phyloP scores from a whole-genome alignment of 2,888 invertebrate species.

The Dastarcus helophoroides region DNA sequence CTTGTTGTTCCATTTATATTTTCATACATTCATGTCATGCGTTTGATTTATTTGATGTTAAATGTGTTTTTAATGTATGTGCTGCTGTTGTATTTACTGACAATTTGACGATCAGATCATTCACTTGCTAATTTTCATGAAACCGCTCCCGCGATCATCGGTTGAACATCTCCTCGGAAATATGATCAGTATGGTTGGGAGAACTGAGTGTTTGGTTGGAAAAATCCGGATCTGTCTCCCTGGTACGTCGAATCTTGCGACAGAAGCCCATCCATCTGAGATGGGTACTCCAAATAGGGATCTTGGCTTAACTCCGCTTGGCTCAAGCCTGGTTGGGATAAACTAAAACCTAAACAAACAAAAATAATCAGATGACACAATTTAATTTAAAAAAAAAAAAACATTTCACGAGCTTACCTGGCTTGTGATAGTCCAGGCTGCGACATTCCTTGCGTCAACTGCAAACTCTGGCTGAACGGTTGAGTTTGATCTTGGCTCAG shows the following conservation, averaged over 20 bases:
- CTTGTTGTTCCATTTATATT: constrained; percentile 8
- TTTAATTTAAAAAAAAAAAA: too few species aligned
- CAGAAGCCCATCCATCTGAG: constrained; percentile 88
- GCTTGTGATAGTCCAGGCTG: constrained; percentile 62
- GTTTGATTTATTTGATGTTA: too few species aligned
- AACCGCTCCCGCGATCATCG: constrained; percentile 34
- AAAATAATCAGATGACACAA: constrained; percentile 18
- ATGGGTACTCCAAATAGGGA: constrained; percentile 77
- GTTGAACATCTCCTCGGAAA: constrained; percentile 26
- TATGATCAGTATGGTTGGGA: constrained; percentile 55
- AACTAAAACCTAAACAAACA: constrained; percentile 54
- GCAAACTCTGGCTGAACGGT: constrained; percentile 55
- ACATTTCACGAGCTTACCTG: too few species aligned
- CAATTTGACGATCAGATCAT: constrained; percentile 31
- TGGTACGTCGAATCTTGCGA: constrained; percentile 62
- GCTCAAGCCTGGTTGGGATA: constrained; percentile 56
- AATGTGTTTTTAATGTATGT: too few species aligned
- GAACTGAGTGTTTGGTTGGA: constrained; percentile 52
- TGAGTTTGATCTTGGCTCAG: constrained; percentile 35
- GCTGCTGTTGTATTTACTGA: constrained; percentile 27
- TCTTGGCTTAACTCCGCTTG: constrained; percentile 72
- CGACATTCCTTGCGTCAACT: constrained; percentile 66
- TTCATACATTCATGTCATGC: too few species aligned
- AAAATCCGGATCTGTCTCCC: constrained; percentile 41
- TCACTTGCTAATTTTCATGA: constrained; percentile 32